Evolutionary conservation across 2,797 vertebrate genomes (phyloP).

Genomic region (Lacerta agilis): DNA sequence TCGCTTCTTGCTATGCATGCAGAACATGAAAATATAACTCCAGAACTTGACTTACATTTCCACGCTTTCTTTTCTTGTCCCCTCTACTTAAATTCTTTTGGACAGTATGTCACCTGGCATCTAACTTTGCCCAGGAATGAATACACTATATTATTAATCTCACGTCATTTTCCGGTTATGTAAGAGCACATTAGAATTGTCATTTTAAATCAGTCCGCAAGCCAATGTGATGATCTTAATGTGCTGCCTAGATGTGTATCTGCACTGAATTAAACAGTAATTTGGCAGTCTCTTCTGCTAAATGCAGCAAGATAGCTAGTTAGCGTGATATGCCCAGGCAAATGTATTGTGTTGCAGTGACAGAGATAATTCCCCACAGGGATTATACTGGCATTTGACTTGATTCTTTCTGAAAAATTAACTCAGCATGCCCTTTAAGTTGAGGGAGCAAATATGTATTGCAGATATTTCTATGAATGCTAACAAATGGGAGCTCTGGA

Average conservation of each 20-base stretch:
- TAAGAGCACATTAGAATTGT: conserved; percentile 67
- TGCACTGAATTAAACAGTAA: conserved; percentile 69
- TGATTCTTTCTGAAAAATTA: conserved; percentile 58
- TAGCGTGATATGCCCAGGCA: conserved; percentile 52
- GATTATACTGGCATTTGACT: conserved; percentile 52
- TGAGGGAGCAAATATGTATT: conserved; percentile 52
- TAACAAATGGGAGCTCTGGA: conserved; percentile 11
- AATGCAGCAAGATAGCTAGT: conserved; percentile 54
- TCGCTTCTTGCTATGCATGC: not conserved
- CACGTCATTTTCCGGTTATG: conserved; percentile 64
- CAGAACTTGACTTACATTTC: conserved; percentile 51
- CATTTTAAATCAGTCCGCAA: conserved; percentile 66
- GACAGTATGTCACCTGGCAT: conserved; percentile 57
- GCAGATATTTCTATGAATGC: conserved; percentile 38
- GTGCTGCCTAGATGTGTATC: conserved; percentile 57
- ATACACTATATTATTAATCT: conserved; percentile 70
- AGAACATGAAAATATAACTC: conserved; percentile 23
- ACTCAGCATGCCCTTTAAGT: conserved; percentile 24
- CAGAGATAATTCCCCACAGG: conserved; percentile 54
- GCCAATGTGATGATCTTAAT: conserved; percentile 59
- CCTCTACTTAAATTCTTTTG: conserved; percentile 42
- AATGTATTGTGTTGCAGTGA: conserved; percentile 54
- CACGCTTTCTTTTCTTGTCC: conserved; percentile 48
- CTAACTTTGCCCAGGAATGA: conserved; percentile 56
- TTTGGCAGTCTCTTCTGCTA: conserved; percentile 63